Percentiles rank a stretch among this genome's conserved stretches.
These are phyloP conservation scores for Ptyas mucosa DNA, from an alignment of 2,113 vertebrate genomes.

Conservation along the genomic window DNA sequence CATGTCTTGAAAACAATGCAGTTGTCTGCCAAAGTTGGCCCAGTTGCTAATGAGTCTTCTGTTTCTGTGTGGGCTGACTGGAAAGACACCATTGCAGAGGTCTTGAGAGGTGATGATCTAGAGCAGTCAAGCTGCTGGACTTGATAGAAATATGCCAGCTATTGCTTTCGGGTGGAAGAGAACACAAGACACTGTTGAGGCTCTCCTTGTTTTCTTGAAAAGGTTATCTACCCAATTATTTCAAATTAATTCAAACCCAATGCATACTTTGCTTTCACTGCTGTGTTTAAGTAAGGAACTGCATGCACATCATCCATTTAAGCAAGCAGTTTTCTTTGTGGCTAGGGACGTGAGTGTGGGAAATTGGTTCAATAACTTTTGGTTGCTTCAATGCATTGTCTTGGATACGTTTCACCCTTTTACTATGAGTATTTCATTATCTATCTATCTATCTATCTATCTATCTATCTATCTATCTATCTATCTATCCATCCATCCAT, in stretches of 20 bases:
- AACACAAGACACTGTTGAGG: neutral
- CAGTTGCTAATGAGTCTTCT: neutral
- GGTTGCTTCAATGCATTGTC: neutral
- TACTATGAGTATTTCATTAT: neutral
- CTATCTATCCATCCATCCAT: neutral
- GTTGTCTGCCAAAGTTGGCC: neutral
- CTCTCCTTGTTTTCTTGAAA: neutral
- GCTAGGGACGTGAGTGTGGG: neutral
- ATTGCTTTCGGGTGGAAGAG: neutral
- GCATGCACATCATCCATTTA: conserved; percentile 12
- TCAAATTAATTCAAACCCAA: neutral
- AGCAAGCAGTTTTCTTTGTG: neutral
- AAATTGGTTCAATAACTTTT: neutral
- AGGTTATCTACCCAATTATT: neutral
- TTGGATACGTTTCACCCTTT: conserved; percentile 27
- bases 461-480: too few species aligned
- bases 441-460: too few species aligned
- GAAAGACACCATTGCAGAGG: conserved; percentile 4
- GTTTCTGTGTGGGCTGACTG: conserved; percentile 10
- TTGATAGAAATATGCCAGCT: neutral
- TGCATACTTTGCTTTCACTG: neutral
- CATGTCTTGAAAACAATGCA: neutral
- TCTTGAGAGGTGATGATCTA: neutral
- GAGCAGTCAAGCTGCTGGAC: neutral
- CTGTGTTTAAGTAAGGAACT: neutral